Evolutionary conservation across 2,888 invertebrate genomes (phyloP), one percentile per base, ranked within the genome.

Genomic region (Octonoba sinensis): DNA sequence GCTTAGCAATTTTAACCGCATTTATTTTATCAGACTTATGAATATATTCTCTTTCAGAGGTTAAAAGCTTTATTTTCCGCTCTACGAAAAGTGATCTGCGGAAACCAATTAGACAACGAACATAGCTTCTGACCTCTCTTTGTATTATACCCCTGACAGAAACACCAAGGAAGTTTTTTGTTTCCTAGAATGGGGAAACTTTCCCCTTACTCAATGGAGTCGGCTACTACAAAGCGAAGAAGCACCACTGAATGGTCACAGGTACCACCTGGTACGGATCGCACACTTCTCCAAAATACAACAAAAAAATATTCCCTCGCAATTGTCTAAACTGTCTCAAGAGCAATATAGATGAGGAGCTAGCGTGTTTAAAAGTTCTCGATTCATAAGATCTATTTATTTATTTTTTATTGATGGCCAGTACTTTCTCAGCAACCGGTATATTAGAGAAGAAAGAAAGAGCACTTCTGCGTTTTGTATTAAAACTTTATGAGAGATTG

Each of bases 281-380:
- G 70, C 77, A 71, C 78, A 66, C 70, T 56, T 54, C 51, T 66
- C 60, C 75, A 62, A 70, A 76, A 46, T 64, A 56, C 57, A 77
- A 70, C 47, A 70, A 70, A 70, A 77, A 77, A 62, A 16, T 24
- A 74, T 64, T 57, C 69, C 54, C 16, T 47, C 62, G 65, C 76
- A 56, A 69, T 76, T 77, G 77, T 77, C 77, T 70, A 64, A 77
- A 65, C 77, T 77, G 77, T 77, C 77, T 77, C 54, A 46, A 56
- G 77, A 70, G 77, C 70, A 56, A 64, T 77, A 77, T 77, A 77
- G 77, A 77, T 77, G 77, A 62, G 77, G 54, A 59, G n/a, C 70
- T 77, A 22, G 77, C 77, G 77, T 77, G 77, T 24, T 69, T 46
- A 62, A 76, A 74, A 65, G 65, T 76, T 65, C 62, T 76, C 76